Evolutionary conservation across 2,113 vertebrate genomes (phyloP).

Genomic region (Pedionomus torquatus): DNA sequence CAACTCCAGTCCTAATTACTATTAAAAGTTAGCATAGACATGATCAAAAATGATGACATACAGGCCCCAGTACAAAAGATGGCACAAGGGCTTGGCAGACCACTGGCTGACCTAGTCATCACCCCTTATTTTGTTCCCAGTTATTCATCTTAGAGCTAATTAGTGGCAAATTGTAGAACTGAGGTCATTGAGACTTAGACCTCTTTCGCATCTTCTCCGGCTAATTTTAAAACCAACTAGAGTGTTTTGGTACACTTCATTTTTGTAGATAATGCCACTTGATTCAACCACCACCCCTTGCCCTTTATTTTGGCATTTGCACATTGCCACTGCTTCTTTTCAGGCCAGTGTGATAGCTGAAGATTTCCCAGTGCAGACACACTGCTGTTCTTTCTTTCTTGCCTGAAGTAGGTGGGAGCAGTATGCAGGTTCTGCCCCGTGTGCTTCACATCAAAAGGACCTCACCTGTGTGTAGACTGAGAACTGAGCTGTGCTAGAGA

Average conservation of each 20-base stretch:
- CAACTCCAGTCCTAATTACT: neutral
- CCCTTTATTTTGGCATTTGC: neutral
- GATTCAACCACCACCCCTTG: neutral
- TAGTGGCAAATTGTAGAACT: slow-evolving; percentile 8
- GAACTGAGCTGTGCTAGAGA: neutral
- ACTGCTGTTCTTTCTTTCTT: neutral
- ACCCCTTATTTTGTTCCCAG: slow-evolving; percentile 13
- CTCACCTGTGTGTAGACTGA: neutral
- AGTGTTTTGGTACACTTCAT: neutral
- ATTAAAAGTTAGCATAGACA: neutral
- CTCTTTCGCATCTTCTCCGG: neutral
- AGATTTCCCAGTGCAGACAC: neutral
- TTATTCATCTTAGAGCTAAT: slow-evolving; percentile 3
- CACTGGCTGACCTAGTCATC: slow-evolving; percentile 16
- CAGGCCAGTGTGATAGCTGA: neutral
- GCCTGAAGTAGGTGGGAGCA: neutral
- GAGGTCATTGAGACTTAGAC: neutral
- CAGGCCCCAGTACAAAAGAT: neutral
- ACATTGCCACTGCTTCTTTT: neutral
- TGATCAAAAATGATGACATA: neutral
- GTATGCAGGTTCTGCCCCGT: neutral
- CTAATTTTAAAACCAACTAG: slow-evolving; percentile 27
- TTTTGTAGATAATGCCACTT: neutral
- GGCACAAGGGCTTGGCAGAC: slow-evolving; percentile 14
- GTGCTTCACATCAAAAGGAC: neutral